A percentile compares a stretch with the other conserved stretches of the same genome.
These are phyloP conservation scores for Sepiola atlantica DNA, from an alignment of 2,888 invertebrate genomes.

Conservation along the genomic window DNA sequence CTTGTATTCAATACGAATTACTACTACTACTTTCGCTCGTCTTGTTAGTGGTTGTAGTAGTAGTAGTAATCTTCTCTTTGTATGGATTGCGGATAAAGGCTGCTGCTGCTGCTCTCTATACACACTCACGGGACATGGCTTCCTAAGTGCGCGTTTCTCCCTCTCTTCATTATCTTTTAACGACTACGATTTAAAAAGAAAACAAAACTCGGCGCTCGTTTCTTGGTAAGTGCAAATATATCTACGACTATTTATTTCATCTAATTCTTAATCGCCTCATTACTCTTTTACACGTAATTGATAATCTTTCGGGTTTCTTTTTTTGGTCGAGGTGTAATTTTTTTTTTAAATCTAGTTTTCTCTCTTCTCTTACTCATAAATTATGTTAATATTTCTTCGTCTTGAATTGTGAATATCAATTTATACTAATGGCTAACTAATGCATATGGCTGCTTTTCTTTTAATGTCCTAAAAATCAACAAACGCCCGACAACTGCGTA, in stretches of 20 bases:
- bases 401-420: background rate
- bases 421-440: background rate
- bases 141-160: background rate
- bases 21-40: background rate
- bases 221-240: background rate
- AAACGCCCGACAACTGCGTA: background rate
- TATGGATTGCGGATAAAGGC: conserved; percentile 23
- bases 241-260: background rate
- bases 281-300: background rate
- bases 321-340: background rate
- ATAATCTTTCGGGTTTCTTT: background rate
- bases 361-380: background rate
- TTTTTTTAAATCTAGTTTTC: background rate
- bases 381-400: background rate
- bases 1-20: background rate
- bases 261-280: background rate
- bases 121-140: background rate
- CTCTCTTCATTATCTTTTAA: background rate
- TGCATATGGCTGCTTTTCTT: background rate
- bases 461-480: background rate
- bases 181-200: background rate
- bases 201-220: background rate
- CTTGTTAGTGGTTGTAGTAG: background rate
- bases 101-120: background rate
- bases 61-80: background rate